Conservation (phyloP, 2,888 invertebrate genomes). For the Drosophila dives region DNA sequence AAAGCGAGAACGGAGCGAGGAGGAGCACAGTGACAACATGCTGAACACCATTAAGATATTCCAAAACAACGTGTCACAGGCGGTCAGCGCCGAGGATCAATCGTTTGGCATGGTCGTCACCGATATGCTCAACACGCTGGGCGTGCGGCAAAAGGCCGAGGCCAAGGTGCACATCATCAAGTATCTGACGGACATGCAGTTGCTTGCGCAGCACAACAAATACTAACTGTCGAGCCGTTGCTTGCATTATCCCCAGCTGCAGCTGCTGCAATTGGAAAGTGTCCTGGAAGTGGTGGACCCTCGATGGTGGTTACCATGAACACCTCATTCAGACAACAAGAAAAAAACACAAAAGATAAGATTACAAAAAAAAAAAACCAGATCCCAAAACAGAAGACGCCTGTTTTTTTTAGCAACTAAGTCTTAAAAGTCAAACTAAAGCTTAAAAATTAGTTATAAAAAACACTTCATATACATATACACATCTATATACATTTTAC, state of each 20-base stretch:
- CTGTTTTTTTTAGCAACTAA: constrained; percentile 57
- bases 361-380: constrained; percentile 6
- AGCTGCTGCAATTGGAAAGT: constrained; percentile 66
- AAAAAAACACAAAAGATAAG: constrained; percentile 18
- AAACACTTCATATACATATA: constrained; percentile 30
- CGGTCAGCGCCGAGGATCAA: constrained; percentile 82
- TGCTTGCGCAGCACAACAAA: constrained; percentile 83
- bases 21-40: constrained; percentile 83
- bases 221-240: constrained; percentile 76
- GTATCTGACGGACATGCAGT: constrained; percentile 83
- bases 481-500: constrained; percentile 28
- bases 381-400: constrained; percentile 33
- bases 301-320: constrained; percentile 48
- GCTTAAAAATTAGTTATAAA: constrained; percentile 65
- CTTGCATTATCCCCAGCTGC: constrained; percentile 40
- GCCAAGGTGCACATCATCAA: constrained; percentile 83
- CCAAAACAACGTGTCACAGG: constrained; percentile 82
- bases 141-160: constrained; percentile 82
- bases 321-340: constrained; percentile 46
- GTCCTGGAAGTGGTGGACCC: constrained; percentile 47
- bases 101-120: constrained; percentile 83
- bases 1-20: constrained; percentile 81
- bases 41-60: constrained; percentile 83
- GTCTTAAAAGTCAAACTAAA: constrained; percentile 78
- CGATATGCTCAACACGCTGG: constrained; percentile 82